These are phyloP conservation scores for Megaustenia siamemsis DNA, from an alignment of 2,888 invertebrate genomes.

Conservation along the genomic window DNA sequence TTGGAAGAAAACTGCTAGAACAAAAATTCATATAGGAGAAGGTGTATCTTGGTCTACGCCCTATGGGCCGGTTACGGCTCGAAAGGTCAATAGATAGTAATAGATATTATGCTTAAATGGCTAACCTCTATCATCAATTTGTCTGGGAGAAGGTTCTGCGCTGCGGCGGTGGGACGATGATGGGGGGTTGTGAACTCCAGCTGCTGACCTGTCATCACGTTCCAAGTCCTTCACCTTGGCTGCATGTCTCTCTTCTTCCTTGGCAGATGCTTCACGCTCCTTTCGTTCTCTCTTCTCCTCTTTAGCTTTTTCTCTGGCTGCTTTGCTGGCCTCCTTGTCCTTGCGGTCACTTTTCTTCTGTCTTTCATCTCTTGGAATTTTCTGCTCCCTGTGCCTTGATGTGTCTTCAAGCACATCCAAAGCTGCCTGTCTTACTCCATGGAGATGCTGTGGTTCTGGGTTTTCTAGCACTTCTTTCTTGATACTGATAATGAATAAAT, in stretches of 20 bases:
- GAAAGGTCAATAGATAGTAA: no score
- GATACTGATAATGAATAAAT: not conserved
- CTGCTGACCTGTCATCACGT: constrained; percentile 39
- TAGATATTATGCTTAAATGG: not conserved
- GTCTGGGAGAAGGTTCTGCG: constrained; percentile 70
- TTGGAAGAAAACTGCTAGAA: no score
- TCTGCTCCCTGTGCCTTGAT: constrained; percentile 46
- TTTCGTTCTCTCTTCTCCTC: constrained; percentile 60
- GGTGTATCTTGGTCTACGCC: no score
- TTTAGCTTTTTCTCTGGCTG: constrained; percentile 54
- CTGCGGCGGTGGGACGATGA: constrained; percentile 62
- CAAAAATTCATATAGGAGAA: no score
- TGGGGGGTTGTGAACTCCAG: constrained; percentile 58
- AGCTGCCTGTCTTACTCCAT: not conserved
- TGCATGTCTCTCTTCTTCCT: constrained; percentile 59
- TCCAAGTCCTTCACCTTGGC: constrained; percentile 40
- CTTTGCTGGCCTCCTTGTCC: constrained; percentile 55
- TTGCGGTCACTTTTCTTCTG: constrained; percentile 55
- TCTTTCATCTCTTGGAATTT: constrained; percentile 56
- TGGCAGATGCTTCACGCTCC: constrained; percentile 55
- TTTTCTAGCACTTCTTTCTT: constrained; percentile 41
- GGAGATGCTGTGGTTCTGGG: constrained; percentile 14
- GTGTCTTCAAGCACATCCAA: constrained; percentile 34
- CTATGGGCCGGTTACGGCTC: no score
- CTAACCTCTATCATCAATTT: constrained; percentile 74